Conservation (phyloP, 2,113 vertebrate species). For the Nibea albiflora region DNA sequence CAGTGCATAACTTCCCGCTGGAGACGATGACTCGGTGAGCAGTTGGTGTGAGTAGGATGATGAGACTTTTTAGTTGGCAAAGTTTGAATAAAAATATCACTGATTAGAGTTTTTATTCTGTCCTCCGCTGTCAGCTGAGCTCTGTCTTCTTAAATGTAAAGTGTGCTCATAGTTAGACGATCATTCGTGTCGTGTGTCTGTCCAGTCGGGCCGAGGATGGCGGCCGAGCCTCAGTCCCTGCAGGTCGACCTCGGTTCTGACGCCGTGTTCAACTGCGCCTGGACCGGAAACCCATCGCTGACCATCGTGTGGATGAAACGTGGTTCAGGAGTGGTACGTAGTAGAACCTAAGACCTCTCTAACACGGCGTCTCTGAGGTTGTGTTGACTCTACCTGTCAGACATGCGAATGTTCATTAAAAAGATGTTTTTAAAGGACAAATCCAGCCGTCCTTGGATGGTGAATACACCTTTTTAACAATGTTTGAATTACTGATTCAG, state of each 20-base stretch:
- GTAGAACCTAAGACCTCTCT: no score
- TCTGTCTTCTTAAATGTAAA: neutral
- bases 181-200: neutral
- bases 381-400: neutral
- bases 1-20: neutral
- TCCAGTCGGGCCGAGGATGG: slow-evolving; percentile 92
- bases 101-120: neutral
- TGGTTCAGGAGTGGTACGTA: slow-evolving; percentile 91
- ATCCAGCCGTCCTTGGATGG: neutral
- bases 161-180: neutral
- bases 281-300: slow-evolving; percentile 93
- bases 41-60: neutral
- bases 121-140: neutral
- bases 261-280: slow-evolving; percentile 91
- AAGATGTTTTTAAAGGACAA: neutral
- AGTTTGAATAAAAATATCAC: neutral
- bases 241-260: slow-evolving; percentile 92
- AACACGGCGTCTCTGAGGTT: neutral
- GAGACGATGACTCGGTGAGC: neutral
- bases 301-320: slow-evolving; percentile 96
- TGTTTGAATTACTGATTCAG: neutral
- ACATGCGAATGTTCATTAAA: neutral
- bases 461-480: neutral
- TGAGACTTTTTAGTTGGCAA: neutral
- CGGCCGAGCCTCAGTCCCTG: slow-evolving; percentile 89